Percentiles rank a stretch among this genome's conserved stretches.
phyloP scores from a whole-genome alignment of 2,888 invertebrate genomes.

The Phanerotoma sp. region DNA sequence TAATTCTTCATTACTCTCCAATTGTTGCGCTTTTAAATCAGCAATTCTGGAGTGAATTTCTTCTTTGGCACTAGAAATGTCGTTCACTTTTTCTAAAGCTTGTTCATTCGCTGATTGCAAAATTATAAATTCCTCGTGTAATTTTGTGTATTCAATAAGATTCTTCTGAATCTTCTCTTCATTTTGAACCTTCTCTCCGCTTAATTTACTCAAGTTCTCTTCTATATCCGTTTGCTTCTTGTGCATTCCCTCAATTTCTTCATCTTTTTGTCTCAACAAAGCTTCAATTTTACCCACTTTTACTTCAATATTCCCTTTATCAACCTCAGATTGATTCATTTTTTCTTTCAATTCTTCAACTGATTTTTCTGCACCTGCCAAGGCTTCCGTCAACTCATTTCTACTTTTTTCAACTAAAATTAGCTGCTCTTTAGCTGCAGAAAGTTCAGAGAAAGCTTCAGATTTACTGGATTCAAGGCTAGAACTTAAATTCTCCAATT shows the following conservation, averaged over 20 bases:
- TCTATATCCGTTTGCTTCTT: not conserved
- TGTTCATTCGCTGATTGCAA: too few relatives aligned
- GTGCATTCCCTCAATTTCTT: too few relatives aligned
- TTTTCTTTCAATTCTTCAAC: constrained; percentile 36
- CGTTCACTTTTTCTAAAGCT: too few relatives aligned
- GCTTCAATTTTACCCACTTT: not conserved
- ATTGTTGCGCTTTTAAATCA: not conserved
- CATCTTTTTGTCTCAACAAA: too few relatives aligned
- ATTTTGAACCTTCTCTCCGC: not conserved
- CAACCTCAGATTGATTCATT: constrained; percentile 31
- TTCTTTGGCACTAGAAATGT: too few relatives aligned
- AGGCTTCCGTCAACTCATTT: constrained; percentile 20
- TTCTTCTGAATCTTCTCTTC: not conserved
- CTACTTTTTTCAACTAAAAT: constrained; percentile 26
- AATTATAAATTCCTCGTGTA: too few relatives aligned
- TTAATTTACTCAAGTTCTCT: not conserved
- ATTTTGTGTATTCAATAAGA: too few relatives aligned
- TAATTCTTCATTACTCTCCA: constrained; percentile 23
- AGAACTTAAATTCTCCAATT: constrained; percentile 32
- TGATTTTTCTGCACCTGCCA: constrained; percentile 36
- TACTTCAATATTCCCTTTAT: constrained; percentile 18
- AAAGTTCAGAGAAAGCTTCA: constrained; percentile 33
- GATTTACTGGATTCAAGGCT: constrained; percentile 30
- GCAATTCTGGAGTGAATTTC: too few relatives aligned
- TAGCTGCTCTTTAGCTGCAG: constrained; percentile 36